Conservation (phyloP, 2,113 vertebrate species). For the Sebastes schlegelii region DNA sequence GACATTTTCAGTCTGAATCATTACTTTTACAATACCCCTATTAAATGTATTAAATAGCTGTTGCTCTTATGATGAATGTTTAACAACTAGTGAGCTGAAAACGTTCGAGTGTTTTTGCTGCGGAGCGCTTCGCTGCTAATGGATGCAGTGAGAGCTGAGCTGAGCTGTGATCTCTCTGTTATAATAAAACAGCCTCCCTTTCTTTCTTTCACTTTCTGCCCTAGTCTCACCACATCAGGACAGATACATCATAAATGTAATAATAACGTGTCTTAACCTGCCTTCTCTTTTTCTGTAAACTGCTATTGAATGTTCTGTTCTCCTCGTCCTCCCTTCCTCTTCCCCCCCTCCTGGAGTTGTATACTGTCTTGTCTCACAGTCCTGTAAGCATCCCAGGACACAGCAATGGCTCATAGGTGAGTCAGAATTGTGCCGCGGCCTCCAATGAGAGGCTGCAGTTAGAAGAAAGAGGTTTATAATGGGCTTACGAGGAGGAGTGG, state of each 20-base stretch:
- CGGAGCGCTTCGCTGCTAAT: slow-evolving; percentile 14
- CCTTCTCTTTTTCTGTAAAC: slow-evolving; percentile 2
- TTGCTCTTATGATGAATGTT: slow-evolving; percentile 31
- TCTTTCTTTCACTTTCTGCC: background rate
- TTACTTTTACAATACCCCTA: slow-evolving; percentile 24
- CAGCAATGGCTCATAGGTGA: slow-evolving; percentile 58
- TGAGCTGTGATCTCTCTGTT: slow-evolving; percentile 16
- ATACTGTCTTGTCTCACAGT: slow-evolving; percentile 21
- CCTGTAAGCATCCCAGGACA: slow-evolving; percentile 49
- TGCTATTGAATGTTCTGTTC: slow-evolving; percentile 14
- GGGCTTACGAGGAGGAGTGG: slow-evolving; percentile 53
- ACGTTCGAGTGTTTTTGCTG: slow-evolving; percentile 17
- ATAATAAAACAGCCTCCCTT: slow-evolving; percentile 34
- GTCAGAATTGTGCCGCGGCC: slow-evolving; percentile 49
- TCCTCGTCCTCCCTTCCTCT: background rate
- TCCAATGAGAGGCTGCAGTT: slow-evolving; percentile 37
- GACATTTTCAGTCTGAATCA: slow-evolving; percentile 2
- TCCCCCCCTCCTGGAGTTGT: slow-evolving; percentile 23
- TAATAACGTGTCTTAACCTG: slow-evolving; percentile 10
- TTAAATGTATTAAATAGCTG: slow-evolving; percentile 44
- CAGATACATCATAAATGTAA: slow-evolving; percentile 33
- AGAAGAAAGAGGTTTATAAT: slow-evolving; percentile 50
- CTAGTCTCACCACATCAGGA: slow-evolving; percentile 9
- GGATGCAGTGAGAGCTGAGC: slow-evolving; percentile 2
- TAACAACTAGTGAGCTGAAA: slow-evolving; percentile 29